These are phyloP conservation scores for Gallirallus australis DNA, from an alignment of 2,797 vertebrate genomes.

Conservation along the genomic window DNA sequence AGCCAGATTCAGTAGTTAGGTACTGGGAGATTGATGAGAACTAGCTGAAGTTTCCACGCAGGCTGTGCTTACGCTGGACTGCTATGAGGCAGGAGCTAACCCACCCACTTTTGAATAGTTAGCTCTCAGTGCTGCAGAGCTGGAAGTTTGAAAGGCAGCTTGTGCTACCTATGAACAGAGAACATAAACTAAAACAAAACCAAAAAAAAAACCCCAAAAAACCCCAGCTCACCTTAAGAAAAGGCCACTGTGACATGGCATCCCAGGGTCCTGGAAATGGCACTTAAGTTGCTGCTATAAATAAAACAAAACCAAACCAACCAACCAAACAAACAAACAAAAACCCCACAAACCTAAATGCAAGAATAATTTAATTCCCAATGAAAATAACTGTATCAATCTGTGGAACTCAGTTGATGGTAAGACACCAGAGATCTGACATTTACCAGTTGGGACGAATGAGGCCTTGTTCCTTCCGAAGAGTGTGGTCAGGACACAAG, in stretches of 20 bases:
- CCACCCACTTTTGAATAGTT: background rate
- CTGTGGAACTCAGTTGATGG: background rate
- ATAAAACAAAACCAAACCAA: background rate
- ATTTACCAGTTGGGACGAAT: background rate
- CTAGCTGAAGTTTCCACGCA: background rate
- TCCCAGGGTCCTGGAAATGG: background rate
- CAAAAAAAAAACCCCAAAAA: background rate
- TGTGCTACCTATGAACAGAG: background rate
- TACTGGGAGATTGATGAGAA: background rate
- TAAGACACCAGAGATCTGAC: background rate
- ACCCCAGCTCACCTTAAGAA: background rate
- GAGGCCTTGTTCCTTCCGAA: background rate
- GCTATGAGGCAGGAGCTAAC: background rate
- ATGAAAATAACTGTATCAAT: background rate
- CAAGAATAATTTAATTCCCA: background rate
- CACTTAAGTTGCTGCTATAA: background rate
- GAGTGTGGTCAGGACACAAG: background rate
- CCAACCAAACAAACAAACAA: no score
- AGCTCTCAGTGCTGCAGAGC: background rate
- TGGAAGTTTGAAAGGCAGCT: background rate
- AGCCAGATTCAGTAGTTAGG: background rate
- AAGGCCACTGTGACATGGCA: background rate
- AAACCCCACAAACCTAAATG: background rate
- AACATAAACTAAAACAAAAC: background rate
- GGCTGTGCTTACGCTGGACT: background rate